Percentiles rank a stretch among this genome's conserved stretches.
Conservation (phyloP, 2,113 vertebrate genomes). For the Rissa tridactyla region DNA sequence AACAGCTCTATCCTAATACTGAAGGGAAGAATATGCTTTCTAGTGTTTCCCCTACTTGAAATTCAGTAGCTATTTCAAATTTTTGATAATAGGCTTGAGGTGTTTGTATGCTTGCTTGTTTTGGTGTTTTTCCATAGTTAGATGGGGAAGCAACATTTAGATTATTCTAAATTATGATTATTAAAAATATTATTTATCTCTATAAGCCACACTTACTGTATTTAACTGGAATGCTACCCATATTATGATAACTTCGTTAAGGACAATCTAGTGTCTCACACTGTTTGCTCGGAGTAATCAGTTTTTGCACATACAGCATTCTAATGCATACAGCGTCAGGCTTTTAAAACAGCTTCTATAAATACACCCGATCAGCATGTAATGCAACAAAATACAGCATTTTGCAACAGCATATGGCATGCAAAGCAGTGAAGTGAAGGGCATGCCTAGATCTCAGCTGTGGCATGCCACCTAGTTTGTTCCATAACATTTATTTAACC, state of each 20-base stretch:
- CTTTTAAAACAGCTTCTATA: not conserved
- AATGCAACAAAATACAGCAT: slow-evolving; percentile 7
- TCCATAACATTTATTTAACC: not conserved
- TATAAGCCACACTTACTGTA: not conserved
- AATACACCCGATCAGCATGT: not conserved
- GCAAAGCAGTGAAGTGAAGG: not conserved
- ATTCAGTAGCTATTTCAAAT: not conserved
- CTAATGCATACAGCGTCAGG: not conserved
- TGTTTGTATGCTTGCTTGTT: not conserved
- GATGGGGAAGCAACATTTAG: not conserved
- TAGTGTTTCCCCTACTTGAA: not conserved
- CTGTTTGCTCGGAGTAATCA: not conserved
- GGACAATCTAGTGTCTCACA: not conserved
- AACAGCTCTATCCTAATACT: not conserved
- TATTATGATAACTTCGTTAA: not conserved
- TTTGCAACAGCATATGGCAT: slow-evolving; percentile 26
- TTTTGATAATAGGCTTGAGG: fast-evolving
- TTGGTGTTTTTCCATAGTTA: not conserved
- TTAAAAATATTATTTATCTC: not conserved
- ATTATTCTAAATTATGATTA: not conserved
- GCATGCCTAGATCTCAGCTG: slow-evolving; percentile 9
- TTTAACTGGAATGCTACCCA: not conserved
- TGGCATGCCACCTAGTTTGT: not conserved
- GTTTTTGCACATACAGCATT: not conserved
- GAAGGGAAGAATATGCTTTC: not conserved